These are phyloP conservation scores for Conus ventricosus DNA, from an alignment of 1,140 invertebrate species.

Conservation along the genomic window DNA sequence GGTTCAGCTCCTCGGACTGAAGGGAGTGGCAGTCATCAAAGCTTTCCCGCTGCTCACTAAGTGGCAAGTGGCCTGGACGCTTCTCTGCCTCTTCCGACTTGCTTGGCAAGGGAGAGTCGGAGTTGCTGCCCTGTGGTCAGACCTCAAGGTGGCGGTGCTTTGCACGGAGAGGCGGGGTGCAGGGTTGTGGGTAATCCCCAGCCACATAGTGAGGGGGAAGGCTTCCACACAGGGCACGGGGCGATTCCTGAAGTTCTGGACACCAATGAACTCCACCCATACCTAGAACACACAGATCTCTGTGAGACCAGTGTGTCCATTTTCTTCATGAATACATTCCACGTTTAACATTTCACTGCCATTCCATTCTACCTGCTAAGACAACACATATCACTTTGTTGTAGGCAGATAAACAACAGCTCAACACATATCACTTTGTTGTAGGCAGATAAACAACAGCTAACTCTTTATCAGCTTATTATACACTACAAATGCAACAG, in stretches of 20 bases:
- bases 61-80: neutral
- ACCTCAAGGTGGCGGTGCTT: slow-evolving; percentile 4
- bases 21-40: slow-evolving; percentile 30
- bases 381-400: no score
- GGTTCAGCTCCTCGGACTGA: slow-evolving; percentile 26
- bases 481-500: no score
- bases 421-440: no score
- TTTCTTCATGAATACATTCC: neutral
- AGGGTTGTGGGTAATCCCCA: slow-evolving; percentile 51
- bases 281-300: slow-evolving; percentile 82
- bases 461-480: no score
- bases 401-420: no score
- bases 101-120: slow-evolving; percentile 14
- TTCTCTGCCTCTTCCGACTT: neutral
- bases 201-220: slow-evolving; percentile 90
- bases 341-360: no score
- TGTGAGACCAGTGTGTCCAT: slow-evolving; percentile 63
- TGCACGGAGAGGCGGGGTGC: slow-evolving; percentile 23
- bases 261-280: slow-evolving; percentile 94
- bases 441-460: no score
- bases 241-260: slow-evolving; percentile 78
- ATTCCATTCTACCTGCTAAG: no score
- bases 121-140: slow-evolving; percentile 21
- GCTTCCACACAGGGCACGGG: slow-evolving; percentile 92
- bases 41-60: slow-evolving; percentile 14